These are phyloP conservation scores for Tychaedon coryphoeus DNA, from an alignment of 2,113 vertebrate genomes.

Conservation along the genomic window DNA sequence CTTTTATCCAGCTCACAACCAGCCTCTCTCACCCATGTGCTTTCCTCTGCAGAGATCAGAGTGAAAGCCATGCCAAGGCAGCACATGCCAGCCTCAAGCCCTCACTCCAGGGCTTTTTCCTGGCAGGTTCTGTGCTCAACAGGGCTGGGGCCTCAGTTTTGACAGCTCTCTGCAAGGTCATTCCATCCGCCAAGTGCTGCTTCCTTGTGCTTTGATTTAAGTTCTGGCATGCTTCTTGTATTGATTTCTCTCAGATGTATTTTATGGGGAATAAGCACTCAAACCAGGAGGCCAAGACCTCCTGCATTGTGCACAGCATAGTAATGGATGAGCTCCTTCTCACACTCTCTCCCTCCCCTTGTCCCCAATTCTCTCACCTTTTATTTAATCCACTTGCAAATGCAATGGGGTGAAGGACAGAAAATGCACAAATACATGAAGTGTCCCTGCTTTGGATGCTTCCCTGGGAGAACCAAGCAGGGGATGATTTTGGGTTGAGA, in stretches of 20 bases:
- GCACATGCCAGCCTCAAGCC: background rate
- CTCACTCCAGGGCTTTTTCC: background rate
- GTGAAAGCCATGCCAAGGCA: background rate
- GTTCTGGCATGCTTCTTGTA: constrained; percentile 55
- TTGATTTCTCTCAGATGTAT: constrained; percentile 64
- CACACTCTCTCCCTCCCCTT: background rate
- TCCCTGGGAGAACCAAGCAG: background rate
- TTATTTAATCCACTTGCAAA: constrained; percentile 29
- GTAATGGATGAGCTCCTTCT: constrained; percentile 52
- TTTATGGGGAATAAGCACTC: constrained; percentile 69
- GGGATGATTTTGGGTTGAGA: background rate
- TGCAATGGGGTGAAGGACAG: background rate
- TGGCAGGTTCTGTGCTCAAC: background rate
- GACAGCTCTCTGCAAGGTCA: constrained; percentile 37
- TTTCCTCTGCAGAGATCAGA: rapidly evolving
- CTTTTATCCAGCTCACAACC: background rate
- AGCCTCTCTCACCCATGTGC: background rate
- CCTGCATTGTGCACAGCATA: constrained; percentile 37
- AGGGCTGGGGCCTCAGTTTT: background rate
- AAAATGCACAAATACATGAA: background rate
- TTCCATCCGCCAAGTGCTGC: background rate
- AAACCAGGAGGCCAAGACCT: constrained; percentile 58
- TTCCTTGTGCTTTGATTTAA: constrained; percentile 51
- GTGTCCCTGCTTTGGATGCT: background rate
- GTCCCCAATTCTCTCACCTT: constrained; percentile 22